Base-by-base conservation (phyloP, 2,797 vertebrate species). In the Eremophila alpestris region DNA sequence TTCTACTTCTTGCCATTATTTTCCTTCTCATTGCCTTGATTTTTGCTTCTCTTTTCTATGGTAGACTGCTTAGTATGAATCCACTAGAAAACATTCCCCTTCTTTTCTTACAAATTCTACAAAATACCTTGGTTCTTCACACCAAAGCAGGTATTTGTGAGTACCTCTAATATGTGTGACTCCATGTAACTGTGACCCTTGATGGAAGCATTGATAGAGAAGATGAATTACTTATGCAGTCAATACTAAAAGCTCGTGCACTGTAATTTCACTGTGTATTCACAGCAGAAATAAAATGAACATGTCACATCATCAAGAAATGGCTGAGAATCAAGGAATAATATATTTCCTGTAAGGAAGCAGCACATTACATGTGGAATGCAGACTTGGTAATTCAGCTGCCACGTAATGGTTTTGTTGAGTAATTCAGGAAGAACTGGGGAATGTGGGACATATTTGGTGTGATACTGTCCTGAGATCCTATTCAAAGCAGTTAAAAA, bases 281-380 rank as follows among this genome's bases (percentile, higher is more conserved):
- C 74, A 93, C 78, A 92, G 49, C 36, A 81, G 30, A 84, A 56
- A 76, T 58, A 62, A 55, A 92, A 60, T 34, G 4, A 89, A 34
- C 38, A 36, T 89, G 23, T 78, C 89, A 83, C 48, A 23, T 64
- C 48, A 65, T 92, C 49, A 70, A 78, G 63, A 87, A 96, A 45
- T 65, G 78, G 7, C 13, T 92, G 79, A 93, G 78, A 58, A 93
- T 93, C 48, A 77, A 41, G 7, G 34, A 86, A 13, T 90, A 71
- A 80, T 93, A 8, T 80, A 64, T 87, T 75, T 92, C 80, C 24
- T 94, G 67, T 94, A 51, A 55, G 83, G 89, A 94, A 67, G 17
- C 30, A 78, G 45, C 14, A 60, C 11, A 9, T 91, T 83, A 62
- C 79, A 49, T 81, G 38, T 40, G n/a, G 46, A 83, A 64, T 68